Evolutionary conservation across 1,140 invertebrate species (phyloP).

Genomic region (Drosophila murphyi): DNA sequence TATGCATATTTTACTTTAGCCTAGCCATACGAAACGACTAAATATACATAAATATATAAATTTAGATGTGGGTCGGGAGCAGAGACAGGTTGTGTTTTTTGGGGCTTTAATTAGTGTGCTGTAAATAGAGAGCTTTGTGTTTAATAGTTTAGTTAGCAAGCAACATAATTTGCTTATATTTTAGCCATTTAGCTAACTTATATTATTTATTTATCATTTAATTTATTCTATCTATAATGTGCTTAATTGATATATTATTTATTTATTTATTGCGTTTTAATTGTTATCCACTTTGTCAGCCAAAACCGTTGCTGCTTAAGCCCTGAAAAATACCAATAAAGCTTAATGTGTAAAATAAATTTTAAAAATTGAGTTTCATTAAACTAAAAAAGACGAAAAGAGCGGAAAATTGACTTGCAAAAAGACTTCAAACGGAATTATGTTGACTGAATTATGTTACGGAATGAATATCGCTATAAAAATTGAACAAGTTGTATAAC

Average conservation of each 20-base stretch:
- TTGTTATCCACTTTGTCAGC: constrained; percentile 66
- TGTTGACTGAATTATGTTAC: neutral
- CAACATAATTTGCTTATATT: constrained; percentile 54
- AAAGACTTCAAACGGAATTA: neutral
- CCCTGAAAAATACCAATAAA: constrained; percentile 61
- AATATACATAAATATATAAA: constrained; percentile 5
- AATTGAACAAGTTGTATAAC: neutral
- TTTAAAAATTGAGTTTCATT: neutral
- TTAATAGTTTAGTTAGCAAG: constrained; percentile 70
- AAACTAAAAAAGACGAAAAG: neutral
- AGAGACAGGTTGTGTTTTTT: constrained; percentile 14
- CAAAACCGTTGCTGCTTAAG: constrained; percentile 43
- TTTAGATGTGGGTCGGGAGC: constrained; percentile 27
- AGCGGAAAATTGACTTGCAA: too few relatives aligned
- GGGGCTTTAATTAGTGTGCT: constrained; percentile 60
- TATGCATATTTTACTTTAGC: constrained; percentile 76
- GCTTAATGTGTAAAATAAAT: constrained; percentile 41
- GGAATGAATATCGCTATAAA: neutral
- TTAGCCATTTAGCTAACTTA: constrained; percentile 75
- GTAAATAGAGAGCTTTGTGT: constrained; percentile 72
- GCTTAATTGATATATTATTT: constrained; percentile 22
- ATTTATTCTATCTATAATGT: constrained; percentile 13
- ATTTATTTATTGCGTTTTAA: constrained; percentile 48
- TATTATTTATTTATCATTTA: constrained; percentile 58
- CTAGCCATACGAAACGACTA: constrained; percentile 55